Evolutionary conservation across 2,888 invertebrate species (phyloP).

Genomic region (Clunio marinus): DNA sequence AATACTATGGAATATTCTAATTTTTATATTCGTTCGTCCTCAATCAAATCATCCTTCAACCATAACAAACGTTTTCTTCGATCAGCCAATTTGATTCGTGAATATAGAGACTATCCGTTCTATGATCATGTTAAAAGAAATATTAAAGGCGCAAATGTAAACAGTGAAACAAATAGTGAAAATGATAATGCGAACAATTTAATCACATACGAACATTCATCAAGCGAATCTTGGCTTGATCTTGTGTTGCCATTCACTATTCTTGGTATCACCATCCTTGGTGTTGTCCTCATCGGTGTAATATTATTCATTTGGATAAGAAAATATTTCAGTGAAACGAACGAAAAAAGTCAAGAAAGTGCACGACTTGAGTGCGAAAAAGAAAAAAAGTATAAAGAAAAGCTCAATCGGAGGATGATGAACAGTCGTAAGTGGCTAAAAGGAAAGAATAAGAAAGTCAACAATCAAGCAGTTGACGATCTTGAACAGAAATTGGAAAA

Average conservation of each 20-base stretch:
- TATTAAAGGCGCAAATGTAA: slow-evolving; percentile 28
- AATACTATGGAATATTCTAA: slow-evolving; percentile 31
- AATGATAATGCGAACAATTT: slow-evolving; percentile 25
- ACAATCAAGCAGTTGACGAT: slow-evolving; percentile 24
- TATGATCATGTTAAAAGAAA: slow-evolving; percentile 26
- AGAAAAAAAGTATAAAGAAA: slow-evolving; percentile 1
- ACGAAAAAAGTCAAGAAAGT: slow-evolving; percentile 18
- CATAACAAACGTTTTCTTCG: slow-evolving; percentile 19
- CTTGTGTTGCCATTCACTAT: slow-evolving; percentile 42
- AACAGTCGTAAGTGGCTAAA: slow-evolving; percentile 32
- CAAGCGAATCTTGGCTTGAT: slow-evolving; percentile 40
- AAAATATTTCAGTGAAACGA: slow-evolving; percentile 39
- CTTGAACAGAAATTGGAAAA: slow-evolving; percentile 28
- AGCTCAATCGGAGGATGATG: slow-evolving; percentile 19
- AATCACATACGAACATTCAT: slow-evolving; percentile 37
- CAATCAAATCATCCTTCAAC: slow-evolving; percentile 1
- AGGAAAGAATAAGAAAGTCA: slow-evolving; percentile 10
- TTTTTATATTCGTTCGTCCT: slow-evolving; percentile 8
- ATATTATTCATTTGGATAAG: slow-evolving; percentile 42
- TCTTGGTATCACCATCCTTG: slow-evolving; percentile 41
- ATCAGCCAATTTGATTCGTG: slow-evolving; percentile 28
- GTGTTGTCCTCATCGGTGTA: slow-evolving; percentile 41
- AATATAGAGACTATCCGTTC: slow-evolving; percentile 17
- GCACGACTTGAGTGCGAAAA: slow-evolving; percentile 8
- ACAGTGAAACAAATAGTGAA: slow-evolving; percentile 21